Base-by-base conservation (phyloP, 2,888 invertebrate genomes). In the Pemphredon lugubris region DNA sequence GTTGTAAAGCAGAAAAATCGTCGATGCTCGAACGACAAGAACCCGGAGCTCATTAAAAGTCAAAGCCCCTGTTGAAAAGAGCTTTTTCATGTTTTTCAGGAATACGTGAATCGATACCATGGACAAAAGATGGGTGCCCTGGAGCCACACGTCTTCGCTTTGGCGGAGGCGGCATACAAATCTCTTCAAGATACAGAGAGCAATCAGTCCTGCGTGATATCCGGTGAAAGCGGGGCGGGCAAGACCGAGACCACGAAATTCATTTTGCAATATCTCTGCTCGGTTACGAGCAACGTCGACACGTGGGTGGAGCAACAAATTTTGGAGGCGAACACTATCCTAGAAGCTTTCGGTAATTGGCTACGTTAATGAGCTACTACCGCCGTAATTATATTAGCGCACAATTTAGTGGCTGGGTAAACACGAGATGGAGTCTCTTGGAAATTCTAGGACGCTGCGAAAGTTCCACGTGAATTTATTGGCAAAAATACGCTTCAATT, bases 271-370 rank as follows among this genome's bases (percentile, higher is more conserved):
- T 97, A 97, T 90, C 91, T 97, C 55, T 97, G 97, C 90, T 95
- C 96, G 11, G 96, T 97, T 5, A 96, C 95, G 5, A 94, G 94
- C 80, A 94, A 95, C 83, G 94, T 94, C 32, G 94, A 94, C 68
- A 95, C 97, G 0, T 97, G 97, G 97, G 96, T 97, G n/a, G 97
- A 97, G 87, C 97, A 97, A 88, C 97, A 97, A 91, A 97, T 97
- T 82, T 92, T 97, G 20, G 97, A 97, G 90, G 97, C 97, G 4
- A 97, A 97, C 88, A 97, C 97, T 11, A 96, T 97, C 77, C 91
- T 97, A 47, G 97, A 97, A 91, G 96, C 97, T 34, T 97, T 97
- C 88, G 97, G 97, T 96, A 91, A 92, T 91, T 87, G 45, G 14
- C 34, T 30, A 2, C 20, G n/a, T 37, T 65, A 50, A 65, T 39